A percentile compares a stretch with the other conserved stretches of the same genome.
phyloP scores from a whole-genome alignment of 2,888 invertebrate species.

The Volucella inanis region DNA sequence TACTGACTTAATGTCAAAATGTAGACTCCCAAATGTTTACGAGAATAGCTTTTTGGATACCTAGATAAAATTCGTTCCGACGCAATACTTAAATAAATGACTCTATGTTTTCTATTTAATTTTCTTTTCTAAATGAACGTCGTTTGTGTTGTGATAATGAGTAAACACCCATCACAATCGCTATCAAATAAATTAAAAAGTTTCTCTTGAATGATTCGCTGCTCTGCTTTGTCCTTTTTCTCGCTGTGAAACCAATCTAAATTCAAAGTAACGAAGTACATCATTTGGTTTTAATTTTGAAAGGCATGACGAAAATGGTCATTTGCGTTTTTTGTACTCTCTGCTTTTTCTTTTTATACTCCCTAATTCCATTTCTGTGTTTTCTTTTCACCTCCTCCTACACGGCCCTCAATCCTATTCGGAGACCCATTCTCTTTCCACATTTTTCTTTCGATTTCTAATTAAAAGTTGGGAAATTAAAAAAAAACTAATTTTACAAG shows the following conservation, averaged over 20 bases:
- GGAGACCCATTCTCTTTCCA: not conserved
- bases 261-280: conserved; percentile 59
- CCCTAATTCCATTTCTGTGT: not conserved
- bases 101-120: too few relatives aligned
- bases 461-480: conserved; percentile 72
- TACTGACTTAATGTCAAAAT: too few relatives aligned
- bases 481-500: conserved; percentile 55
- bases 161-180: conserved; percentile 40
- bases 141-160: conserved; percentile 27
- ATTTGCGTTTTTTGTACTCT: not conserved
- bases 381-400: not conserved
- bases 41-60: too few relatives aligned
- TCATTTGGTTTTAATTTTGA: conserved; percentile 63
- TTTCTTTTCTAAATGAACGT: not conserved
- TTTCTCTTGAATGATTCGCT: conserved; percentile 29
- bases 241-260: conserved; percentile 33
- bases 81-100: too few relatives aligned
- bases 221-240: conserved; percentile 25
- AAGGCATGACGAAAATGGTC: conserved; percentile 35
- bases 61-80: too few relatives aligned
- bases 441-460: conserved; percentile 58
- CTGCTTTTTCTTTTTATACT: not conserved
- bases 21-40: too few relatives aligned
- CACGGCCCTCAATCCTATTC: too few relatives aligned
- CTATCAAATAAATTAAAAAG: conserved; percentile 55